Conservation (phyloP, 2,888 invertebrate genomes). For the Drosophila mulleri region DNA sequence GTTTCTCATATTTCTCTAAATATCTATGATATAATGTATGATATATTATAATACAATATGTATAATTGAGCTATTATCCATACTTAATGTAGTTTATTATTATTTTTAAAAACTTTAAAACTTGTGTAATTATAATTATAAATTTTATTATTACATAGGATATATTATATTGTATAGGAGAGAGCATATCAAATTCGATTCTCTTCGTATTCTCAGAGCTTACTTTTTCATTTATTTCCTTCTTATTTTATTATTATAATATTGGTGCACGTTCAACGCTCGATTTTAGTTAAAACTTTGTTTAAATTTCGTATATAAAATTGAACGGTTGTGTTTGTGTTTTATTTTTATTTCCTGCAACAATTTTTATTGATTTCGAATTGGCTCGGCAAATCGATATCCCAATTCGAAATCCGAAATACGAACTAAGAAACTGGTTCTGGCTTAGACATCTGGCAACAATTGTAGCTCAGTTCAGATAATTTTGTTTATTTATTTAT, state of each 20-base stretch:
- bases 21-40: no score
- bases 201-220: neutral
- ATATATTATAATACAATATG: no score
- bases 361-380: conserved; percentile 69
- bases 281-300: conserved; percentile 49
- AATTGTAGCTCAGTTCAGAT: conserved; percentile 63
- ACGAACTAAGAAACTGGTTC: conserved; percentile 63
- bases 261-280: conserved; percentile 33
- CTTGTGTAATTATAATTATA: no score
- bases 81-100: no score
- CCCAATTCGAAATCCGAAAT: conserved; percentile 22
- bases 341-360: conserved; percentile 65
- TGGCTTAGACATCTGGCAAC: conserved; percentile 64
- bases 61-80: no score
- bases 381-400: conserved; percentile 42
- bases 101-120: no score
- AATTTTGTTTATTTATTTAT: conserved; percentile 16
- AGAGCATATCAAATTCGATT: neutral
- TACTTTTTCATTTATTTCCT: conserved; percentile 1
- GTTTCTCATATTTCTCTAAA: no score
- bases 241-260: conserved; percentile 11
- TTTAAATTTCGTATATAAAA: conserved; percentile 54
- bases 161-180: no score
- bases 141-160: no score
- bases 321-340: conserved; percentile 3